Percentiles rank a stretch among this genome's conserved stretches.
Conservation (phyloP, 2,888 invertebrate species). For the Aleiodes alternator region DNA sequence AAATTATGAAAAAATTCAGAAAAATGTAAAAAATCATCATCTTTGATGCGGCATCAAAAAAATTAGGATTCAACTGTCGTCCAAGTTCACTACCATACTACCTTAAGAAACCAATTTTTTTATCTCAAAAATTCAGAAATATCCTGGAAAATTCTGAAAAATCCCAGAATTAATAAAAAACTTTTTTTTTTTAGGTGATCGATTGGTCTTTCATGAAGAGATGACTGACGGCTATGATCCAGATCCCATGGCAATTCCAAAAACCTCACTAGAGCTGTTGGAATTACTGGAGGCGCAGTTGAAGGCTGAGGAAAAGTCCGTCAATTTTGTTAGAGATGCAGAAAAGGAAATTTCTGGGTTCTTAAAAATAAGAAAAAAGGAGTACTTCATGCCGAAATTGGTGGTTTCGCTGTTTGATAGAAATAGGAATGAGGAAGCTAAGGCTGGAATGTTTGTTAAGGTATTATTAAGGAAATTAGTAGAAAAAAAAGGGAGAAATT, state of each 20-base stretch:
- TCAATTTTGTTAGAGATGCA: constrained; percentile 77
- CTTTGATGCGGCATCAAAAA: too few relatives aligned
- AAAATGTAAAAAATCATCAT: too few relatives aligned
- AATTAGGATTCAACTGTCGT: too few relatives aligned
- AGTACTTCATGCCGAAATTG: constrained; percentile 76
- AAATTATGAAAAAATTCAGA: too few relatives aligned
- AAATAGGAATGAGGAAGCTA: constrained; percentile 77
- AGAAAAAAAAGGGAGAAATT: too few relatives aligned
- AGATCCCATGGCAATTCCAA: constrained; percentile 79
- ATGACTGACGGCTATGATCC: constrained; percentile 83
- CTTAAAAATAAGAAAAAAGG: constrained; percentile 74
- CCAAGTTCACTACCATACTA: too few relatives aligned
- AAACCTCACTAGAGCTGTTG: constrained; percentile 81
- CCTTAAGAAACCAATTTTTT: too few relatives aligned
- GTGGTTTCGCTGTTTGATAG: constrained; percentile 78
- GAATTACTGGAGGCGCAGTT: constrained; percentile 80
- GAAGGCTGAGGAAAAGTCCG: constrained; percentile 79
- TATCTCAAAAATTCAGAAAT: too few relatives aligned
- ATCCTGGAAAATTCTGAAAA: too few relatives aligned
- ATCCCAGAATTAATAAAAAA: too few relatives aligned
- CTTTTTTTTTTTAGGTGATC: too few relatives aligned
- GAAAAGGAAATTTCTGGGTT: constrained; percentile 77
- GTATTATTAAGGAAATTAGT: constrained; percentile 62
- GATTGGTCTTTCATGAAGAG: constrained; percentile 80
- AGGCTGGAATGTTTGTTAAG: constrained; percentile 77